Conservation (phyloP, 2,797 vertebrate genomes). For the Enteromius anoplus region DNA sequence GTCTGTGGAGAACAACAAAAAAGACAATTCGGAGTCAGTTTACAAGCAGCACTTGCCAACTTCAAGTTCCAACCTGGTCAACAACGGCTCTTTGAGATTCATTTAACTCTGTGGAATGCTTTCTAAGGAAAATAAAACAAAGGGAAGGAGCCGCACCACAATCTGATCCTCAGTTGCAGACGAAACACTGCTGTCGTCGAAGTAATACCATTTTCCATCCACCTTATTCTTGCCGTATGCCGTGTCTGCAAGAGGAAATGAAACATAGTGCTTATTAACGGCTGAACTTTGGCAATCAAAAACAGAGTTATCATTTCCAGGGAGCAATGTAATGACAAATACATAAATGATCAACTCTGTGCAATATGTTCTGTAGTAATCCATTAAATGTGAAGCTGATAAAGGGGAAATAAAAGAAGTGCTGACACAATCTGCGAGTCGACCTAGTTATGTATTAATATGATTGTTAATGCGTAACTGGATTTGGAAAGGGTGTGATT, state of each 20-base stretch:
- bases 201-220: slow-evolving; percentile 93
- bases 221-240: slow-evolving; percentile 93
- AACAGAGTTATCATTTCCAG: neutral
- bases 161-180: slow-evolving; percentile 93
- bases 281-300: neutral
- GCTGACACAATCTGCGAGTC: neutral
- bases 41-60: neutral
- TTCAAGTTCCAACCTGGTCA: neutral
- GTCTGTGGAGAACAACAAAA: slow-evolving; percentile 78
- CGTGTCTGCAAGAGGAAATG: slow-evolving; percentile 82
- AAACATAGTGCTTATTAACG: slow-evolving; percentile 12
- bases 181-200: slow-evolving; percentile 93
- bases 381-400: neutral
- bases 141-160: slow-evolving; percentile 82
- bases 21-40: slow-evolving; percentile 13
- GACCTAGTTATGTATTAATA: neutral
- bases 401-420: neutral
- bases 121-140: neutral
- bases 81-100: neutral
- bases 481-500: neutral
- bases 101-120: neutral
- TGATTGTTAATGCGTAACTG: neutral
- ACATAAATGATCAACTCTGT: slow-evolving; percentile 16
- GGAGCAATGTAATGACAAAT: neutral
- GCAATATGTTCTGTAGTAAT: neutral